Evolutionary conservation across 2,888 invertebrate genomes (phyloP).

Genomic region (Asteroscopus sphinx): DNA sequence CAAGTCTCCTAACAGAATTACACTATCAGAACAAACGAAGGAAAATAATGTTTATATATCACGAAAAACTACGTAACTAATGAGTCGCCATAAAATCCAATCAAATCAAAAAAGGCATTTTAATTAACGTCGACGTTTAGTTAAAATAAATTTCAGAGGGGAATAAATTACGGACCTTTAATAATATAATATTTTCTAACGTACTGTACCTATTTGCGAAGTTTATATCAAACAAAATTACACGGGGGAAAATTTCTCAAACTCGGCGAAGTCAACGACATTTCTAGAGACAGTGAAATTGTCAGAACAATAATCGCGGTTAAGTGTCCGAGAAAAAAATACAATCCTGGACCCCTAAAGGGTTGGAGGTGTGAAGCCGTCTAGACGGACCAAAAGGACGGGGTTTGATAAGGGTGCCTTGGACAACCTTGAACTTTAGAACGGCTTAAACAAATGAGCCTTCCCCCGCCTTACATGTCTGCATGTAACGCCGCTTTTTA

Average conservation of each 20-base stretch:
- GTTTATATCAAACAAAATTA: constrained; percentile 36
- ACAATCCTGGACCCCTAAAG: constrained; percentile 79
- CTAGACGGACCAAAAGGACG: constrained; percentile 87
- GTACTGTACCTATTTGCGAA: constrained; percentile 43
- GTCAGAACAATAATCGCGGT: constrained; percentile 34
- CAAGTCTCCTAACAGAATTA: background rate
- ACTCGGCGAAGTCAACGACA: constrained; percentile 36
- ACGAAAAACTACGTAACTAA: constrained; percentile 46
- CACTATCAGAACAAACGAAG: constrained; percentile 17
- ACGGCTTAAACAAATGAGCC: constrained; percentile 86
- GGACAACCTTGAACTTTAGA: constrained; percentile 86
- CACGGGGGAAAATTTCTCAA: constrained; percentile 13
- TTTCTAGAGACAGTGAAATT: constrained; percentile 28
- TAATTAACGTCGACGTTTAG: constrained; percentile 58
- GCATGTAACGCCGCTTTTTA: constrained; percentile 61
- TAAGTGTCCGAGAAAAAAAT: constrained; percentile 60
- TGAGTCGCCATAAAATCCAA: constrained; percentile 61
- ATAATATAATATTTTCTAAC: constrained; percentile 45
- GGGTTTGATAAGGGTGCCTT: constrained; percentile 86
- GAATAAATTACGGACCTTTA: constrained; percentile 45
- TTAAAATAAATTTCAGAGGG: constrained; percentile 44
- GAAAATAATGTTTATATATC: constrained; percentile 39
- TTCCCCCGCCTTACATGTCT: constrained; percentile 70
- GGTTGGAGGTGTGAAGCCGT: constrained; percentile 87
- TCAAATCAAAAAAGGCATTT: constrained; percentile 60